A percentile compares a stretch with the other conserved stretches of the same genome.
Conservation (phyloP, 2,113 vertebrate genomes). For the Callocephalon fimbriatum region DNA sequence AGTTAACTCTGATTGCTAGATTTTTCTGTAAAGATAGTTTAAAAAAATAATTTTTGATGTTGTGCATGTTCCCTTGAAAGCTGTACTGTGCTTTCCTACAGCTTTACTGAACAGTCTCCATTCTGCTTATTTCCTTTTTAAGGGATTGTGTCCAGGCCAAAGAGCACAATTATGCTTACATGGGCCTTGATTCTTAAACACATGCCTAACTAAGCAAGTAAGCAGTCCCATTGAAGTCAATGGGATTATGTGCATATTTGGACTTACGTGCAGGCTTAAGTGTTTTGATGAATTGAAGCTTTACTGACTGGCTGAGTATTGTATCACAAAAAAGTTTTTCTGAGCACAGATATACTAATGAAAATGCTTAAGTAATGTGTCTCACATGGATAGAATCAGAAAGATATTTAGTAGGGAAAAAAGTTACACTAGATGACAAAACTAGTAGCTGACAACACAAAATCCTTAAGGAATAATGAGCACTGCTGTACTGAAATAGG, state of each 20-base stretch:
- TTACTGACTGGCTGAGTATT: background rate
- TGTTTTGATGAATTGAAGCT: conserved; percentile 13
- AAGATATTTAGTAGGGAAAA: background rate
- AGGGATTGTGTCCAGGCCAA: conserved; percentile 10
- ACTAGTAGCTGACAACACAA: background rate
- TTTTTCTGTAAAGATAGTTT: background rate
- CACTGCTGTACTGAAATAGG: background rate
- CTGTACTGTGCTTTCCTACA: background rate
- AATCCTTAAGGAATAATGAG: background rate
- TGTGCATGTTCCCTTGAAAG: background rate
- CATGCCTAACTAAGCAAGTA: conserved; percentile 26
- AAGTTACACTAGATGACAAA: background rate
- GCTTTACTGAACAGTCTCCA: background rate
- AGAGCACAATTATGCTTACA: conserved; percentile 3
- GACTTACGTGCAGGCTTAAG: background rate
- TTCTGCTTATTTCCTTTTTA: background rate
- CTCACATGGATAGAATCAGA: background rate
- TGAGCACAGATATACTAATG: background rate
- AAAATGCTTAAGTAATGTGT: background rate
- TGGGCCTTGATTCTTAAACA: conserved; percentile 31
- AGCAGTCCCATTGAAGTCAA: conserved; percentile 17
- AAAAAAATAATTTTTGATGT: background rate
- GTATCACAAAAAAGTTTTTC: background rate
- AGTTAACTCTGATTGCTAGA: background rate
- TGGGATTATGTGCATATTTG: conserved; percentile 17